Base-by-base conservation (phyloP, 2,113 vertebrate species). In the Menura novaehollandiae region DNA sequence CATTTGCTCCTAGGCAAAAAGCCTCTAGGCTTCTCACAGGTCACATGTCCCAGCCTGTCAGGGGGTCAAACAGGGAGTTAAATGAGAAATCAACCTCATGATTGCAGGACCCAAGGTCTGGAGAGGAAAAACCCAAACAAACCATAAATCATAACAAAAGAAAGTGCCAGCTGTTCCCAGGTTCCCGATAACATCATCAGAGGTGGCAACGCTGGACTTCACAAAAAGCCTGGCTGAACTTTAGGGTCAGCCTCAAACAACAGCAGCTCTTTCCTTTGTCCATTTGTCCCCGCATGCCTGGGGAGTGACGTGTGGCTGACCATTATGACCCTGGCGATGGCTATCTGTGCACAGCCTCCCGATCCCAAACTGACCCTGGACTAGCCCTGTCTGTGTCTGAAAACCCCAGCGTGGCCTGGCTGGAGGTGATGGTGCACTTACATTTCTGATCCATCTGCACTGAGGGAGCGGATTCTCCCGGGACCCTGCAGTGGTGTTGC, bases 131-230 rank as follows among this genome's bases (percentile, higher is more conserved):
- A 71, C 91, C 81, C 91, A 95, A 95, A 94, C 88, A 91, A 96
- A 84, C 72, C 86, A 83, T 95, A 93, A 93, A 97, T 77, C 43
- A 6, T 51, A 91, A 95, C 93, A 95, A 95, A 93, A 87, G 86
- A 80, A 91, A 95, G 60, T 75, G 95, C 83, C 80, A 75, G 91
- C 94, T 93, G 67, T 95, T 95, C 73, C 91, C 86, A 92, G 69
- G 89, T 84, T 92, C 76, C 95, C 52, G 95, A 97, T 95, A 95
- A 95, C 85, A 91, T 96, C 95, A 66, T 66, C 72, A 74, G 85
- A 96, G 92, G 95, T 92, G 92, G 90, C 93, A 93, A 66, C 6
- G 2, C 63, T 37, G 82, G 76, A 60, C 93, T 96, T 72, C 78
- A 79, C 51, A 62, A 44, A 94, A 93, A 96, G 90, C 85, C 92